phyloP scores from a whole-genome alignment of 2,113 vertebrate species.

The Rhinogobius similis region DNA sequence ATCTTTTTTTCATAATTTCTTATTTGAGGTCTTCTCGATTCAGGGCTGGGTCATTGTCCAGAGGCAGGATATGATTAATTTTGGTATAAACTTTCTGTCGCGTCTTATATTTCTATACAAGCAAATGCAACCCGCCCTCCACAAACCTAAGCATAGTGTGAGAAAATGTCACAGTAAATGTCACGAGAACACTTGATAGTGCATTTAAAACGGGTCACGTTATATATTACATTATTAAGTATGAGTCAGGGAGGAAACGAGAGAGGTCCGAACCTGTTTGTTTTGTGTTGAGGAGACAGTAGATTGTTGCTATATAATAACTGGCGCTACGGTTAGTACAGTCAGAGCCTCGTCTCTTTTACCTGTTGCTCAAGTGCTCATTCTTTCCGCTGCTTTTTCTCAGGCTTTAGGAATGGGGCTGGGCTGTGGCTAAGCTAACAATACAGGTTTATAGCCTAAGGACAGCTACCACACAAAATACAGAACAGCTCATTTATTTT shows the following conservation, averaged over 20 bases:
- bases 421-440: slow-evolving; percentile 30
- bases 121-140: slow-evolving; percentile 36
- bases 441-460: slow-evolving; percentile 4
- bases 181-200: slow-evolving; percentile 17
- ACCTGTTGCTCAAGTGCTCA: slow-evolving; percentile 44
- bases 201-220: slow-evolving; percentile 17
- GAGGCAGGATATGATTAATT: slow-evolving; percentile 1
- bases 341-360: slow-evolving; percentile 22
- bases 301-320: slow-evolving; percentile 21
- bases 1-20: too few relatives aligned
- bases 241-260: background rate
- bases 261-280: slow-evolving; percentile 27
- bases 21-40: too few relatives aligned
- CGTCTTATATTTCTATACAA: slow-evolving; percentile 2
- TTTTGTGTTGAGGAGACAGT: slow-evolving; percentile 31
- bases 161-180: slow-evolving; percentile 49
- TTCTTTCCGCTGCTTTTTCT: slow-evolving; percentile 43
- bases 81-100: background rate
- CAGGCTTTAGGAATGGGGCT: slow-evolving; percentile 42
- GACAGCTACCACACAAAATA: slow-evolving; percentile 22
- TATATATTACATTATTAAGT: slow-evolving; percentile 13
- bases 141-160: slow-evolving; percentile 26
- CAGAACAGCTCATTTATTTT: background rate
- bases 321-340: slow-evolving; percentile 11
- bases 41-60: background rate